Conservation (phyloP, 2,113 vertebrate species). For the Myiagra hebetior region DNA sequence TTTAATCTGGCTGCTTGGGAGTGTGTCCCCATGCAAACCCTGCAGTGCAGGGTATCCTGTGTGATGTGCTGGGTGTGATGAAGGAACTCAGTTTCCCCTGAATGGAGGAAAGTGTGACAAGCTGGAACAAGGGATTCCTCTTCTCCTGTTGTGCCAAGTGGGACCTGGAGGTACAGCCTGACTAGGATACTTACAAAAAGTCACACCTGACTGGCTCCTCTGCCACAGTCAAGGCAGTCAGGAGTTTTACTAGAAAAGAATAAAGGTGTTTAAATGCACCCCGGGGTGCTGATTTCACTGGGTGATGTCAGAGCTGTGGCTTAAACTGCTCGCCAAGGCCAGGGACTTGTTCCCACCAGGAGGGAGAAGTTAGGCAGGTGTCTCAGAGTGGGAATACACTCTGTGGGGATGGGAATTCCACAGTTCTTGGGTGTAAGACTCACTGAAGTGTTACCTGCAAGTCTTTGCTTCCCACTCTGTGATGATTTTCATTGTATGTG, state of each 20-base stretch:
- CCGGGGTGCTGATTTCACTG: fast-evolving
- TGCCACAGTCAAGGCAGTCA: neutral
- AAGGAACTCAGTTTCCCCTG: neutral
- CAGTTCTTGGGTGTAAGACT: neutral
- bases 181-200: neutral
- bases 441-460: neutral
- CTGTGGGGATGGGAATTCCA: neutral
- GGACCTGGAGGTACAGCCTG: neutral
- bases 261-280: neutral
- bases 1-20: neutral
- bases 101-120: neutral
- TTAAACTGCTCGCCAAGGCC: neutral
- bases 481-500: neutral
- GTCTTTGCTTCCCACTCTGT: neutral
- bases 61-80: neutral
- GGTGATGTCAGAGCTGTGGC: neutral
- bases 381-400: neutral
- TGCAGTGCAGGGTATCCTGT: fast-evolving
- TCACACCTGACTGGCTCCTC: neutral
- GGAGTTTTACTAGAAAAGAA: neutral
- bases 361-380: neutral
- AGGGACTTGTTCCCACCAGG: neutral
- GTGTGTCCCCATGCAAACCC: fast-evolving
- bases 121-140: neutral
- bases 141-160: neutral